Conservation (phyloP, 1,140 invertebrate genomes). For the Musca domestica region DNA sequence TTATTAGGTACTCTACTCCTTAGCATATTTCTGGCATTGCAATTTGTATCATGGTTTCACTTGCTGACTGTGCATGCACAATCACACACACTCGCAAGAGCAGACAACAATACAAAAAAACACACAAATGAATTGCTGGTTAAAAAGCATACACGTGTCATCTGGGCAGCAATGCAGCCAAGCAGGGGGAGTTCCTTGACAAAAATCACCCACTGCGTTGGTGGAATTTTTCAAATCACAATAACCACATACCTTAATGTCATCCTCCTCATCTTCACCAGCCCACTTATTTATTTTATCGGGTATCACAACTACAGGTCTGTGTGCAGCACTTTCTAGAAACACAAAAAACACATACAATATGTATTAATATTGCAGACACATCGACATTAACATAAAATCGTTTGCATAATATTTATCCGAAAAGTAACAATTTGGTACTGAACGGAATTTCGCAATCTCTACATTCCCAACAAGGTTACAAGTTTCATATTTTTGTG, state of each 20-base stretch:
- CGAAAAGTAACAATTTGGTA: background rate
- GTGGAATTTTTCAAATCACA: background rate
- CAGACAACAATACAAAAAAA: background rate
- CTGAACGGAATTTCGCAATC: background rate
- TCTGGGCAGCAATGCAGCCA: background rate
- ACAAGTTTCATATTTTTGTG: background rate
- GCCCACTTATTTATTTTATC: slow-evolving; percentile 73
- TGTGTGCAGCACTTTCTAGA: slow-evolving; percentile 46
- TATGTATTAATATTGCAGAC: slow-evolving; percentile 25
- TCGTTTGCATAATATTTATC: slow-evolving; percentile 24
- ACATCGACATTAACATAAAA: slow-evolving; percentile 22
- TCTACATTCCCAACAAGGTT: slow-evolving; percentile 1
- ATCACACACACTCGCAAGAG: background rate
- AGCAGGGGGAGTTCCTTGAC: background rate
- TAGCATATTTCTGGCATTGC: background rate
- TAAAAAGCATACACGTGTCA: slow-evolving; percentile 17
- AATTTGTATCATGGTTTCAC: background rate
- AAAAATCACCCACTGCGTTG: background rate
- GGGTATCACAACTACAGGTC: slow-evolving; percentile 40
- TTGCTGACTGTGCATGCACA: background rate
- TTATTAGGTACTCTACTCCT: too few species aligned
- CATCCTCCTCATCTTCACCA: slow-evolving; percentile 83
- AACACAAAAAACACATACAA: slow-evolving; percentile 22
- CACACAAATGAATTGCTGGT: background rate
- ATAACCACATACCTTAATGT: slow-evolving; percentile 69